Base-by-base conservation (phyloP, 2,888 invertebrate species). In the Euplagia quadripunctaria region DNA sequence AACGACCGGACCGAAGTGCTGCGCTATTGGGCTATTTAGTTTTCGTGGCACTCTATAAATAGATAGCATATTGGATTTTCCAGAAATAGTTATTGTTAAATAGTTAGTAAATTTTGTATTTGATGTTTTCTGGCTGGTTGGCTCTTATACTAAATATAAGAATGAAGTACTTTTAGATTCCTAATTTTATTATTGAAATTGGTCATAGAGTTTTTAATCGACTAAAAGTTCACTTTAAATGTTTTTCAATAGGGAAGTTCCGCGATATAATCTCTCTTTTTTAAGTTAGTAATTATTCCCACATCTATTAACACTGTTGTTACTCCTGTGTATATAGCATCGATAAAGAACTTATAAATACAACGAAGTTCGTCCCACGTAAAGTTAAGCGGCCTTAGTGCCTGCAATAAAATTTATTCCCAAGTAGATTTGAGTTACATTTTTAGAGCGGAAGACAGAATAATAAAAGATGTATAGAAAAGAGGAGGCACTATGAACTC, bases 41-140 rank as follows among this genome's bases (percentile, higher is more conserved):
- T 67, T 31, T 67, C 17, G 64, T 66, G 41, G 51, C 66, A 52
- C 41, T 31, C 16, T 67, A 41, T 67, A 64, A 64, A 64, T 64
- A 67, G 51, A 51, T 31, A 6, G 41, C 20, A 67, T 52, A 67
- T 52, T 67, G 41, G 67, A 41, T 51, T 31, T 52, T 16, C 67
- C 41, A 16, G 51, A 67, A 67, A 67, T 67, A 67, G 66, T 17
- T 16, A 67, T 14, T 31, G 2, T 31, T 31, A 31, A 31, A 31
- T 31, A 31, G 31, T 31, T 31, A 17, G 51, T 67, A 52, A 11
- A 46, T 46, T 46, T 46, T 41, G 31, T 52, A 11, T 66, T 66
- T 51, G 0, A 51, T 31, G 41, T 42, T 64, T 42, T 16, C 42
- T 64, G n/a, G 41, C 9, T 64, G 42, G 17, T 9, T 43, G 17